Percentiles rank a stretch among this genome's conserved stretches.
phyloP scores from a whole-genome alignment of 2,888 invertebrate species.

The Ophonus ardosiacus region DNA sequence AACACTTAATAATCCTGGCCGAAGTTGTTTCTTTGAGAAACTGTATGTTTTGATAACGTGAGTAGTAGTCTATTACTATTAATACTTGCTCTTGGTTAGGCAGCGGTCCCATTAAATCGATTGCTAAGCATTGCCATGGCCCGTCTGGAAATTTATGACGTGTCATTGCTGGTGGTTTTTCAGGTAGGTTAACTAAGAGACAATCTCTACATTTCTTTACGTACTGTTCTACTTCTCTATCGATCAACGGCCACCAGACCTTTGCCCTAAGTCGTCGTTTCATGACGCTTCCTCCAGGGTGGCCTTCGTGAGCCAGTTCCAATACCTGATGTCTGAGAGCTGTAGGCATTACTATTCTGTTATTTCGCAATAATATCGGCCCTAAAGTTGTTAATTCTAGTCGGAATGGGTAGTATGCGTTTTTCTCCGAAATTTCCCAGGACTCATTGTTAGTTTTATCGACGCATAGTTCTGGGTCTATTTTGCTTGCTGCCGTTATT shows the following conservation, averaged over 20 bases:
- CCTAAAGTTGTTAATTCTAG: background rate
- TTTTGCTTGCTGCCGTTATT: constrained; percentile 8
- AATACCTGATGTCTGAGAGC: background rate
- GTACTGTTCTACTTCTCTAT: constrained; percentile 65
- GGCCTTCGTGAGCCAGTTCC: too few relatives aligned
- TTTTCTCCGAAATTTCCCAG: constrained; percentile 68
- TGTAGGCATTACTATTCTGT: constrained; percentile 60
- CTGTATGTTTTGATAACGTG: constrained; percentile 55
- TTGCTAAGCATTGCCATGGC: background rate
- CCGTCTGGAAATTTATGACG: too few relatives aligned
- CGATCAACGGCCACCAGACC: constrained; percentile 66
- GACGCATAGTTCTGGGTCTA: background rate
- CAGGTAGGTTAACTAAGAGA: constrained; percentile 64
- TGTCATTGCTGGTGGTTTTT: constrained; percentile 63
- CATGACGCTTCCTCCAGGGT: too few relatives aligned
- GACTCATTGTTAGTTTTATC: background rate
- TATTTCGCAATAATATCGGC: background rate
- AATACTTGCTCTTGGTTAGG: constrained; percentile 56
- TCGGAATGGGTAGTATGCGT: constrained; percentile 66
- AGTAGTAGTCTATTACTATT: constrained; percentile 67
- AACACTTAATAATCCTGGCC: background rate
- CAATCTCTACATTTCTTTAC: constrained; percentile 38
- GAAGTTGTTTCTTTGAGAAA: constrained; percentile 6
- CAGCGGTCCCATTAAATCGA: constrained; percentile 66
- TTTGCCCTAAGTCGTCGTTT: too few relatives aligned